These are phyloP conservation scores for Dasyornis broadbenti DNA, from an alignment of 2,113 vertebrate species.

Conservation along the genomic window DNA sequence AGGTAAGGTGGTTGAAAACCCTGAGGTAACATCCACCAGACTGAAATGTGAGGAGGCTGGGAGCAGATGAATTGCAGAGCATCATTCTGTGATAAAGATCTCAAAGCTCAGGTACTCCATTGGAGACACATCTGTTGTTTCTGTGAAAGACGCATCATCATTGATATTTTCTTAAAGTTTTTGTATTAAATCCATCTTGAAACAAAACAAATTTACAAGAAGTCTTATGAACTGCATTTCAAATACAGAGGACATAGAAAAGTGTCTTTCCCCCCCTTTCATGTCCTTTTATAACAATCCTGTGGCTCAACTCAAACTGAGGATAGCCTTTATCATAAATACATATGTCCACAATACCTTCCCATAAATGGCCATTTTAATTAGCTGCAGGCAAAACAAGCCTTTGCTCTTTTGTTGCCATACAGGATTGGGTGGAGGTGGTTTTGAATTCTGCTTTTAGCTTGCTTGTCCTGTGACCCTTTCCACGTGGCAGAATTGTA, in stretches of 20 bases:
- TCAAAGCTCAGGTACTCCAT: background rate
- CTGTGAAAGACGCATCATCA: background rate
- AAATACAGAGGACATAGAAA: background rate
- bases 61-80: background rate
- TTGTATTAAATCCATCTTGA: background rate
- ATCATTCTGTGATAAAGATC: background rate
- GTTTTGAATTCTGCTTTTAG: background rate
- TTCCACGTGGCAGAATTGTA: background rate
- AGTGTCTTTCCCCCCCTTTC: rapidly evolving
- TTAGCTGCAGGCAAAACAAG: background rate
- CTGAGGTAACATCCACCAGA: background rate
- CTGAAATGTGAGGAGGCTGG: background rate
- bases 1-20: background rate
- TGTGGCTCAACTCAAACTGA: background rate
- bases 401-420: background rate
- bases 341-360: background rate
- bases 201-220: background rate
- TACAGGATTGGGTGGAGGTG: background rate
- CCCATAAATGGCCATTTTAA: background rate
- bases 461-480: background rate
- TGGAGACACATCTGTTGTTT: background rate
- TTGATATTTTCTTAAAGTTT: background rate
- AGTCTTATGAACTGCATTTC: background rate
- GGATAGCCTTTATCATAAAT: background rate
- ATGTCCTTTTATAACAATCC: background rate